phyloP scores from a whole-genome alignment of 1,140 invertebrate species.

The Drosophila pachea region DNA sequence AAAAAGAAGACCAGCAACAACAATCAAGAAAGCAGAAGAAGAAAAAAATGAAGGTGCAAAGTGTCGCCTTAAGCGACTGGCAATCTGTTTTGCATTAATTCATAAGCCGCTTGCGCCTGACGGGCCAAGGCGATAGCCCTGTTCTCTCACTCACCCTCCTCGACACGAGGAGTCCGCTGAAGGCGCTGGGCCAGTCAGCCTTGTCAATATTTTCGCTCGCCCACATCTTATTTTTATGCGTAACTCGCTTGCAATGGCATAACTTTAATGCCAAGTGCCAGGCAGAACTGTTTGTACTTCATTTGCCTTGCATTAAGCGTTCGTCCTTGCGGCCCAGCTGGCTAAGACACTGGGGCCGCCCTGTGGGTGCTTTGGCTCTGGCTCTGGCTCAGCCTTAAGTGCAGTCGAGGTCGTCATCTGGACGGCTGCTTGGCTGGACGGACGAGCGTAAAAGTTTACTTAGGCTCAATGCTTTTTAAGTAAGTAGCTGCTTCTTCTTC shows the following conservation, averaged over 20 bases:
- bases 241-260: conserved; percentile 63
- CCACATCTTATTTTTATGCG: conserved; percentile 45
- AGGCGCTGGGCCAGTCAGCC: conserved; percentile 13
- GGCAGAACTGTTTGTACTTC: conserved; percentile 64
- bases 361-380: not conserved
- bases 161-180: too few relatives aligned
- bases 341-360: not conserved
- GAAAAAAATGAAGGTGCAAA: conserved; percentile 61
- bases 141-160: conserved; percentile 9
- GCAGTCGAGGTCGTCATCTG: conserved; percentile 52
- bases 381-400: conserved; percentile 60
- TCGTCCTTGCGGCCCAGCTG: conserved; percentile 42
- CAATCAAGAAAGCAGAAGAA: conserved; percentile 14
- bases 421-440: conserved; percentile 10
- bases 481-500: conserved; percentile 57
- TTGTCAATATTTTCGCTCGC: conserved; percentile 46
- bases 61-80: conserved; percentile 67
- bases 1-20: conserved; percentile 14
- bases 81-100: conserved; percentile 77
- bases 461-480: conserved; percentile 76
- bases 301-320: conserved; percentile 70
- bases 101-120: conserved; percentile 68
- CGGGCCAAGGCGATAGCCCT: conserved; percentile 29
- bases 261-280: conserved; percentile 54
- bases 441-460: conserved; percentile 70